A percentile compares a stretch with the other conserved stretches of the same genome.
Evolutionary conservation across 2,797 vertebrate genomes (phyloP).

Genomic region (Poecilia picta): DNA sequence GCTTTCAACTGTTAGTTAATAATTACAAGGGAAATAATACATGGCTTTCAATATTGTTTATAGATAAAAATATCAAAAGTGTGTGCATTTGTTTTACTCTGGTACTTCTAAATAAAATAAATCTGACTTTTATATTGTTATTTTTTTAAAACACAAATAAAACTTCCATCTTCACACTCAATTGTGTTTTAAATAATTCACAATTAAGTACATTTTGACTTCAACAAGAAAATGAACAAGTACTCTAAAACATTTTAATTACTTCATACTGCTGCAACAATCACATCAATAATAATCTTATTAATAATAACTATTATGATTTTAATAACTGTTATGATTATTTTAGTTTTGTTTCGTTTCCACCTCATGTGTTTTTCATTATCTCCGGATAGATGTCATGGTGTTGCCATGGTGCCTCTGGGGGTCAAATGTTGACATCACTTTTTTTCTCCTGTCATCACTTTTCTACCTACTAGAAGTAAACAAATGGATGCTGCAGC

Average conservation of each 20-base stretch:
- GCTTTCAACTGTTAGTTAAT: not conserved
- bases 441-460: constrained; percentile 20
- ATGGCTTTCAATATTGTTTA: not conserved
- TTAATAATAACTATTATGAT: not conserved
- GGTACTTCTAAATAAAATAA: not conserved
- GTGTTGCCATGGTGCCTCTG: constrained; percentile 19
- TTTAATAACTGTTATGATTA: too few relatives aligned
- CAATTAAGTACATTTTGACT: not conserved
- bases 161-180: not conserved
- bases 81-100: not conserved
- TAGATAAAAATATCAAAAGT: not conserved
- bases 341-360: not conserved
- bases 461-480: constrained; percentile 50
- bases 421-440: constrained; percentile 40
- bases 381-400: not conserved
- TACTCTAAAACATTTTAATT: not conserved
- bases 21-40: not conserved
- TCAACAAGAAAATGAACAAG: not conserved
- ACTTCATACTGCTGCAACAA: not conserved
- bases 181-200: not conserved
- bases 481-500: constrained; percentile 79
- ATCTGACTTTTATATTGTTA: not conserved
- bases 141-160: not conserved
- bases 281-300: not conserved
- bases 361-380: not conserved